Percentiles rank a stretch among this genome's conserved stretches.
Conservation (phyloP, 2,888 invertebrate species). For the Protophormia terraenovae region DNA sequence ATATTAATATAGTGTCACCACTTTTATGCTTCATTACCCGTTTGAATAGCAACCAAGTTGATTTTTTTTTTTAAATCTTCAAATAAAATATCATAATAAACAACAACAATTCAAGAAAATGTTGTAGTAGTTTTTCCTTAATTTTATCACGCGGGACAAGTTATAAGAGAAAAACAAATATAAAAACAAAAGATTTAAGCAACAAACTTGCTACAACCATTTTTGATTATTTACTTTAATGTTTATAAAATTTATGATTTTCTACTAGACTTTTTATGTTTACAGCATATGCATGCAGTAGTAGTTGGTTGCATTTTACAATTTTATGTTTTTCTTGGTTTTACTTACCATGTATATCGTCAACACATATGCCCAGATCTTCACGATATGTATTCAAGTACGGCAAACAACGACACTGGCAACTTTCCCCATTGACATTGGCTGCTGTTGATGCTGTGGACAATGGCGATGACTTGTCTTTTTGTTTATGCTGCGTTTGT, state of each 20-base stretch:
- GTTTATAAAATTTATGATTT: constrained; percentile 50
- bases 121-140: constrained; percentile 24
- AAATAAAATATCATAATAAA: not conserved
- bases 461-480: constrained; percentile 42
- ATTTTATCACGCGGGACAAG: not conserved
- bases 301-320: not conserved
- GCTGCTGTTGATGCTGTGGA: constrained; percentile 31
- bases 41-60: constrained; percentile 1
- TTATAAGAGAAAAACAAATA: not conserved
- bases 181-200: constrained; percentile 57
- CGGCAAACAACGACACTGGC: constrained; percentile 90
- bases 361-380: constrained; percentile 91
- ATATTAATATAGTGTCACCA: constrained; percentile 34
- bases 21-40: constrained; percentile 39
- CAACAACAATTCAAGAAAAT: not conserved
- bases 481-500: constrained; percentile 71
- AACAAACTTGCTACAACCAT: constrained; percentile 26
- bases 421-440: constrained; percentile 77
- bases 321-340: not conserved
- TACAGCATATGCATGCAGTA: too few relatives aligned
- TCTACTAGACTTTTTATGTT: constrained; percentile 1
- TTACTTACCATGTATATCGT: constrained; percentile 90
- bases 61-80: constrained; percentile 13
- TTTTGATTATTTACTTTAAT: constrained; percentile 61
- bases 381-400: constrained; percentile 91